Percentiles rank a stretch among this genome's conserved stretches.
These are phyloP conservation scores for Gari tellinella DNA, from an alignment of 2,888 invertebrate species.

Conservation along the genomic window DNA sequence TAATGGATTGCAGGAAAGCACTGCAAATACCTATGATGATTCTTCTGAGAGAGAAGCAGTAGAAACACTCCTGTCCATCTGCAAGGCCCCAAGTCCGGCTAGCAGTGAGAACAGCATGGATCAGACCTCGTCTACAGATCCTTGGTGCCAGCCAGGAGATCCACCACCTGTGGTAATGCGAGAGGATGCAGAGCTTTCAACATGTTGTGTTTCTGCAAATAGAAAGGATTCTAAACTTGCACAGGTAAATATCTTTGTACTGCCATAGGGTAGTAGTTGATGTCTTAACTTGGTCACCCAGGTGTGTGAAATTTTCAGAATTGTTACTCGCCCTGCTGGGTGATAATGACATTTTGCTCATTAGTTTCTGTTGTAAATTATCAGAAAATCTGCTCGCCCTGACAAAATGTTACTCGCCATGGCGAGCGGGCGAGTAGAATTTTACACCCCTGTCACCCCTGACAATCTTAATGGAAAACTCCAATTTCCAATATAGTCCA, in stretches of 20 bases:
- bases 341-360: too few relatives aligned
- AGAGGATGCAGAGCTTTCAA: constrained; percentile 12
- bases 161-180: constrained; percentile 24
- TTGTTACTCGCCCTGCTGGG: too few relatives aligned
- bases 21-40: constrained; percentile 17
- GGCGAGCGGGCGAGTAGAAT: too few relatives aligned
- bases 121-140: constrained; percentile 26
- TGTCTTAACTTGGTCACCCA: too few relatives aligned
- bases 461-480: too few relatives aligned
- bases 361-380: too few relatives aligned
- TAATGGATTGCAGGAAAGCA: constrained; percentile 1
- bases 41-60: constrained; percentile 82
- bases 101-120: constrained; percentile 53
- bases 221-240: constrained; percentile 45
- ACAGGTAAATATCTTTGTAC: constrained; percentile 31
- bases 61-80: constrained; percentile 83
- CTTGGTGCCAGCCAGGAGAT: constrained; percentile 38
- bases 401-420: too few relatives aligned
- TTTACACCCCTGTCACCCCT: too few relatives aligned
- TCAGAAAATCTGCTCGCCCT: too few relatives aligned
- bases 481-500: too few relatives aligned
- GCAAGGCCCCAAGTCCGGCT: constrained; percentile 55
- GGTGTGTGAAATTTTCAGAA: too few relatives aligned
- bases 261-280: not conserved
- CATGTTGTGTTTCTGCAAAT: not conserved